Evolutionary conservation across 2,888 invertebrate species (phyloP), one percentile per base, ranked within the genome.

Genomic region (Dione vanillae): DNA sequence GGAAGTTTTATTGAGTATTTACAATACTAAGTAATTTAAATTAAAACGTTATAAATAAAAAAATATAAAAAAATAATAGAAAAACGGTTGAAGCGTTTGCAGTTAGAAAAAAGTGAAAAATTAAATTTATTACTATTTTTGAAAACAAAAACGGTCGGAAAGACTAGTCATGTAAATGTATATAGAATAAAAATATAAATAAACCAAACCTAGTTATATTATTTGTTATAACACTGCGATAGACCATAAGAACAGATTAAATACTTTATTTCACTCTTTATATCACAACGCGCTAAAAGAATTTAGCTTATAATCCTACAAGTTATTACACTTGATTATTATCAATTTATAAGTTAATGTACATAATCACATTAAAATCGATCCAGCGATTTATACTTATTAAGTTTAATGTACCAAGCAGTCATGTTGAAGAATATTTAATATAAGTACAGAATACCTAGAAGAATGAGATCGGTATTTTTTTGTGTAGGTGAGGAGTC

Each of bases 391-490:
- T 56, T 45, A 27, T 16, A 14, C 16, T 14, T 5, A 16, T 43
- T 35, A 14, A 12, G 0, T n/a, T 35, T 6, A 45, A n/a, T 61
- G 5, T 27, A 5, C 9, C 16, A 40, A 37, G 16, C 16, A 16
- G n/a, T 61, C 61, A 27, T 27, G 14, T 10, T 11, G 45, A 56
- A 16, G 45, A 56, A 16, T 2, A 61, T 45, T 20, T 19, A 43
- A 9, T 6, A 45, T 56, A 65, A 65, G 54, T 54, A 56, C 27
- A 16, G 19, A 49, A 49, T 1, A 20, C 12, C 37, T 52, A 65
- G 27, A 16, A 65, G 43, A 12, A 54, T 65, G 65, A 65, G 65
- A 65, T 54, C 65, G 54, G 16, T n/a, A 37, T n/a, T 16, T 16
- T 5, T 37, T 54, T 27, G 27, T 5, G 27, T 27, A 3, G 27